phyloP scores from a whole-genome alignment of 1,140 invertebrate genomes.

The Penaeus japonicus region DNA sequence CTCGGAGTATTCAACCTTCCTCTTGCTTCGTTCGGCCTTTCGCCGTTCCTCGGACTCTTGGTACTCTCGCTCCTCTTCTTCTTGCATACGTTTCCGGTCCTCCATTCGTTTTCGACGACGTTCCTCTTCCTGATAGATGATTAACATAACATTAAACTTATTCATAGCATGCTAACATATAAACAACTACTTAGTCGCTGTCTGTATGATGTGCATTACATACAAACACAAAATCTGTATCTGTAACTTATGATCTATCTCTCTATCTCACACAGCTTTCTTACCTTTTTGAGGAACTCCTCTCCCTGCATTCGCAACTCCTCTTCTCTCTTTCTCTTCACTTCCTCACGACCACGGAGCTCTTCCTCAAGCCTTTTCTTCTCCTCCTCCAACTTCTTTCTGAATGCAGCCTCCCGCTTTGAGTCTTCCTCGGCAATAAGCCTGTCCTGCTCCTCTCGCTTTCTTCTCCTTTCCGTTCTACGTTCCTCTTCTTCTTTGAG shows the following conservation, averaged over 20 bases:
- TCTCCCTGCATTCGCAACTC: conserved; percentile 36
- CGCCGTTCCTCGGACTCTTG: conserved; percentile 29
- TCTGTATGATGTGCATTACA: too few relatives aligned
- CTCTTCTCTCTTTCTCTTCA: conserved; percentile 39
- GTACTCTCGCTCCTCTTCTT: conserved; percentile 53
- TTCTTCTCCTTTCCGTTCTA: conserved; percentile 28
- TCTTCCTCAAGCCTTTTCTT: conserved; percentile 33
- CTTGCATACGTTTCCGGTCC: conserved; percentile 32
- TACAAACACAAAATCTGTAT: not conserved
- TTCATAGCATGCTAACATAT: too few relatives aligned
- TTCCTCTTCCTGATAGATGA: conserved; percentile 47
- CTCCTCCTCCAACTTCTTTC: conserved; percentile 26
- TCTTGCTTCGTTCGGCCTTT: not conserved
- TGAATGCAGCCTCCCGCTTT: not conserved
- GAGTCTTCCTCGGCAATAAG: not conserved
- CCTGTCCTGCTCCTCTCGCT: not conserved
- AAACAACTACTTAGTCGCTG: too few relatives aligned
- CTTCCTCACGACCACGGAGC: not conserved
- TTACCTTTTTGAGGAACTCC: conserved; percentile 51
- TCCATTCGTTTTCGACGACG: conserved; percentile 22
- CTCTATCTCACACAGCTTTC: not conserved
- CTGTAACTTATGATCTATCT: not conserved
- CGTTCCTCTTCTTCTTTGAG: conserved; percentile 46
- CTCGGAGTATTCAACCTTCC: conserved; percentile 43
- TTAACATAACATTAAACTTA: not conserved